A percentile compares a stretch with the other conserved stretches of the same genome.
Conservation (phyloP, 2,797 vertebrate species). For the Poeciliopsis turneri region DNA sequence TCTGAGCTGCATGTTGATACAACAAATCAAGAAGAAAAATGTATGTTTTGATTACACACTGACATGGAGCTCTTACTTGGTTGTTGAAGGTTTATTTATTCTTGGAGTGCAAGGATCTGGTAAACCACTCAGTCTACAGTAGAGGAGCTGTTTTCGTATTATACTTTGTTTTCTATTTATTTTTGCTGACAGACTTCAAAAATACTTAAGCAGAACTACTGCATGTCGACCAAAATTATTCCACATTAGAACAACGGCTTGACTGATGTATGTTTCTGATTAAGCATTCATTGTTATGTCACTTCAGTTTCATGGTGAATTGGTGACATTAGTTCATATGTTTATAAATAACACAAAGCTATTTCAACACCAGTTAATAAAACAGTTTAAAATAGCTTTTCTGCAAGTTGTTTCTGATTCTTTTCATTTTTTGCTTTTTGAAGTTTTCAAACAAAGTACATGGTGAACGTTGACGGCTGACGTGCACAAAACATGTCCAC, state of each 20-base stretch:
- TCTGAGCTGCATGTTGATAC: constrained; percentile 14
- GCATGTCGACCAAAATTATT: background rate
- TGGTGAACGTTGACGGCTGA: background rate
- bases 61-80: constrained; percentile 24
- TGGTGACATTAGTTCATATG: constrained; percentile 16
- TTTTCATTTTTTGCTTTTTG: background rate
- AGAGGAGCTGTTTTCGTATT: constrained; percentile 31
- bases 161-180: constrained; percentile 66
- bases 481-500: background rate
- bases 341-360: constrained; percentile 6
- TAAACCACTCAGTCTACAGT: constrained; percentile 18
- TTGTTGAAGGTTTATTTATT: constrained; percentile 37
- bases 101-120: constrained; percentile 3
- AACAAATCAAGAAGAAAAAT: constrained; percentile 17
- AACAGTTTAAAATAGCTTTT: constrained; percentile 1
- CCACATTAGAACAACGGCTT: constrained; percentile 12
- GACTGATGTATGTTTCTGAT: constrained; percentile 6
- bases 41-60: constrained; percentile 3
- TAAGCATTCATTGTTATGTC: constrained; percentile 6
- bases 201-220: constrained; percentile 9
- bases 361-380: constrained; percentile 47
- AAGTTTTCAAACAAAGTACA: background rate
- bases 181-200: constrained; percentile 28
- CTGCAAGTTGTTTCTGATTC: background rate
- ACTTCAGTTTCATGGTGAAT: constrained; percentile 17